Conservation (phyloP, 2,113 vertebrate species). For the Oreocharis arfaki region DNA sequence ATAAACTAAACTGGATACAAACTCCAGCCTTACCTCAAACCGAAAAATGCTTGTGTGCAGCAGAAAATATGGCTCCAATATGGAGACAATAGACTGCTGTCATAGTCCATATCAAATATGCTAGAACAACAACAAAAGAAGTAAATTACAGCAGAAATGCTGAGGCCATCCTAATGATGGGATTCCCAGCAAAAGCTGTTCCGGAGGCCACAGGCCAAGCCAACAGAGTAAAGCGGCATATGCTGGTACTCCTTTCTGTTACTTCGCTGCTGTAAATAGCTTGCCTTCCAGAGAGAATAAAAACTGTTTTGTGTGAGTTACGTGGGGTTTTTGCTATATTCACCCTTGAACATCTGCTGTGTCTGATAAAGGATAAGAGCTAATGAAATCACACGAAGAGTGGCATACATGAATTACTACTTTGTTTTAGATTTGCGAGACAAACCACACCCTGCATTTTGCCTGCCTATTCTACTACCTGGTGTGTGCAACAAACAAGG, state of each 20-base stretch:
- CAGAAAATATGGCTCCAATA: not conserved
- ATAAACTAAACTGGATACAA: not conserved
- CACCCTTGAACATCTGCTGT: conserved; percentile 30
- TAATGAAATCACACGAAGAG: not conserved
- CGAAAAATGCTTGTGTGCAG: not conserved
- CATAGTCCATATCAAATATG: not conserved
- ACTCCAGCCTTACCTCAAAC: not conserved
- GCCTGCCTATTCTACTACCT: not conserved
- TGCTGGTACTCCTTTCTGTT: conserved; percentile 18
- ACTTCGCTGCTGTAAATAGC: conserved; percentile 7
- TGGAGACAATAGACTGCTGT: not conserved
- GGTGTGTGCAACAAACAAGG: not conserved
- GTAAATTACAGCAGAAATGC: conserved; percentile 1
- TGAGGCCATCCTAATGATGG: not conserved
- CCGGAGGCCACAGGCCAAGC: conserved; percentile 41
- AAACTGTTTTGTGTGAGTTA: not conserved
- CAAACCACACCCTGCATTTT: not conserved
- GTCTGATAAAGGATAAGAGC: not conserved
- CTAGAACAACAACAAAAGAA: not conserved
- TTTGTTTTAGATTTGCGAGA: not conserved
- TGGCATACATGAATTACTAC: not conserved
- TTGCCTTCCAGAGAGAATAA: conserved; percentile 11
- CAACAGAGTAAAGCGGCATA: not conserved
- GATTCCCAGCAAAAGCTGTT: conserved; percentile 32
- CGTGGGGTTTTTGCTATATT: not conserved